Base-by-base conservation (phyloP, 2,888 invertebrate genomes). In the Dasypolia templi region DNA sequence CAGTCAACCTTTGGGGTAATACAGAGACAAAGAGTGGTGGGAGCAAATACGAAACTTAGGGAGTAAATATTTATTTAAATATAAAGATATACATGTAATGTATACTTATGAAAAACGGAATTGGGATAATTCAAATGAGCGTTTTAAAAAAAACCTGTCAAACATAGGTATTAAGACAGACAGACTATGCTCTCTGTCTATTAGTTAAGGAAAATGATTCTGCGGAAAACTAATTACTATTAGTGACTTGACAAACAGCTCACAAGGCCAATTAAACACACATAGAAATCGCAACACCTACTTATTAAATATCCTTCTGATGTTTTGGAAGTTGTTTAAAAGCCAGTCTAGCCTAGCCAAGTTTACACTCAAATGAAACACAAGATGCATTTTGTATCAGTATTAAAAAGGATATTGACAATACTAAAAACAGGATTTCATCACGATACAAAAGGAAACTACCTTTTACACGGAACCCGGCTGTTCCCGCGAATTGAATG, bases 401-500 rank as follows among this genome's bases (percentile, higher is more conserved):
- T n/a, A 61, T 7, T 46, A 22, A 46, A 53, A 32, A 61, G 22
- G 39, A 32, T 35, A 32, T 39, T 49, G 42, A 51, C 53, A 63
- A 69, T 62, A 84, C 55, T 56, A n/a, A 42, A 46, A 58, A 78
- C 71, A 74, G 62, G 67, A 51, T 73, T 82, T 66, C 74, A 70
- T 64, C 61, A 32, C 53, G 61, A 65, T 68, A 73, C 71, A 77
- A 76, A 79, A 64, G 59, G 58, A 74, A 80, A 65, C n/a, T n/a
- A n/a, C n/a, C n/a, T 75, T 77, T 63, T 61, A 67, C 72, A 72
- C 42, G 3, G 26, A 72, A 42, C 42, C n/a, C 26, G 17, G 32
- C 51, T 75, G 73, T 61, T 64, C 69, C 14, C 53, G 49, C 46
- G 75, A 72, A 84, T 84, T 78, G 78, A 79, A 81, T 74, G 58